Base-by-base conservation (phyloP, 64 coral and sea anemone species). In the Pocillopora verrucosa region DNA sequence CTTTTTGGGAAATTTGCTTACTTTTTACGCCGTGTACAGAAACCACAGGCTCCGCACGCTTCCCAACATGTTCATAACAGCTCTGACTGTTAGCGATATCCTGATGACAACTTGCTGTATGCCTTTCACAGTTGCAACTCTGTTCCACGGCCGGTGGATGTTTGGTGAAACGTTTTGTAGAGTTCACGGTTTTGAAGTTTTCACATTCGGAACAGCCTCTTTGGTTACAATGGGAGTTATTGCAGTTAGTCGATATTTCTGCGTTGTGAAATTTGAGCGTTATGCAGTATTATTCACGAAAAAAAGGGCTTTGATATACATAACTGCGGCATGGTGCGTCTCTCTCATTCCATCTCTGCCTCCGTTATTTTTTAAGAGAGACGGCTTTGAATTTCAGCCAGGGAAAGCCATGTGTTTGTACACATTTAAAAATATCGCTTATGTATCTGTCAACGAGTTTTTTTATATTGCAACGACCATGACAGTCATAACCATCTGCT, bases 401-500 rank as follows among this genome's bases (percentile, higher is more conserved):
- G 92, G 82, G 38, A 90, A 94, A 90, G 92, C 88, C 14, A 58
- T 90, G 69, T 94, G 92, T 34, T 58, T 94, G 20, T 94, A 94
- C 72, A 41, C 80, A 16, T 94, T 94, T 41, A 75, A 90, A 51
- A 82, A 87, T 36, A 79, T 94, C 1, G 34, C 88, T 16, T 94
- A 79, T 35, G 87, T 88, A 0, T 59, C 74, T 3, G 90, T 90
- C 63, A 70, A 90, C 9, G 92, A 90, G 13, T 51, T 90, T 17
- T 65, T 79, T 10, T 87, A 58, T 24, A 90, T 94, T 22, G 88
- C 62, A 25, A 4, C 37, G 12, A 74, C 82, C 35, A 65, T 94
- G 19, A 79, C 34, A 26, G 2, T 90, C 7, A 94, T 90, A 15
- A 36, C 59, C 1, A 45, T 75, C 61, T 94, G 92, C 57, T 94